Conservation (phyloP, 2,888 invertebrate genomes). For the Mylabris sibirica region DNA sequence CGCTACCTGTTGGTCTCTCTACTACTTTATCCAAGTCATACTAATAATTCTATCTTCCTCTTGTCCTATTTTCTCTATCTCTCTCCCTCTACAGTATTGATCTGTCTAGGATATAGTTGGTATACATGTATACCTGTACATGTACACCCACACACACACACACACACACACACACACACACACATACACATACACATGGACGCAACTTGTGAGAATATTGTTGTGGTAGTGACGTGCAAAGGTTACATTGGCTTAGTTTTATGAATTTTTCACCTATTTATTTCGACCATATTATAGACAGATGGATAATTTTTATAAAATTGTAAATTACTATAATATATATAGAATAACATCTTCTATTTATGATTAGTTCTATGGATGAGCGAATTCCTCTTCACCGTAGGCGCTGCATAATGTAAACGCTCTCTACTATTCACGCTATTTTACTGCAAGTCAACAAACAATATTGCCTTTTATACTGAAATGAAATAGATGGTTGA, state of each 20-base stretch:
- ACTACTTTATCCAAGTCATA: not conserved
- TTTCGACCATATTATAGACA: slow-evolving; percentile 16
- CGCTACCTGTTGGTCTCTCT: slow-evolving; percentile 53
- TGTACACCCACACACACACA: not conserved
- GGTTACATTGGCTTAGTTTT: slow-evolving; percentile 47
- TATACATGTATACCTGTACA: not conserved
- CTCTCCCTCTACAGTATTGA: not conserved
- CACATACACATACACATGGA: not conserved
- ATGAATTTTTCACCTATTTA: slow-evolving; percentile 32
- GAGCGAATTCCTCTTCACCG: too few relatives aligned
- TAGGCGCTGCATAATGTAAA: too few relatives aligned
- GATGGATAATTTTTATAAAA: not conserved
- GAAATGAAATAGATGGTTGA: too few relatives aligned
- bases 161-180: too few relatives aligned
- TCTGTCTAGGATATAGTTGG: not conserved
- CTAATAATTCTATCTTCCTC: not conserved
- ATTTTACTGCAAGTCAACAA: too few relatives aligned
- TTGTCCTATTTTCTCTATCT: not conserved
- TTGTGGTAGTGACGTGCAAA: slow-evolving; percentile 45
- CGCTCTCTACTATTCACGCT: too few relatives aligned
- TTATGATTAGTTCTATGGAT: too few relatives aligned
- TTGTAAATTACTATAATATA: not conserved
- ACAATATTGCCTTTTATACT: too few relatives aligned
- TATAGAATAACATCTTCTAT: too few relatives aligned
- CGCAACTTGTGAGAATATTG: too few relatives aligned